These are phyloP conservation scores for Cyphomyrus plagiostoma DNA, from an alignment of 2,113 vertebrate species.

Conservation along the genomic window DNA sequence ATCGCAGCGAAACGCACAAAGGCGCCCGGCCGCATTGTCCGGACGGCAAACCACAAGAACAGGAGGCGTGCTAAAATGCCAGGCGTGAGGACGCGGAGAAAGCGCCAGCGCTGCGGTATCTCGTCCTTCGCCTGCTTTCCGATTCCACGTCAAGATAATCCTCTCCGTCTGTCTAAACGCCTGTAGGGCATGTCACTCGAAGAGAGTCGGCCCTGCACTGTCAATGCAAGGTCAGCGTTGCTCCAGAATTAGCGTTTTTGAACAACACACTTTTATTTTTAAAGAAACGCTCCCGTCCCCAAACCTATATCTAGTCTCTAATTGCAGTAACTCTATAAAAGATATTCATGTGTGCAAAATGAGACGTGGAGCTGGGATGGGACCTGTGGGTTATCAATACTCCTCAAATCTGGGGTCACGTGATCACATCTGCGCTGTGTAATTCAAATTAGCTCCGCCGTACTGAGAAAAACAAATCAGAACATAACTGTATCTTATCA, in stretches of 20 bases:
- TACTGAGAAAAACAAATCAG: neutral
- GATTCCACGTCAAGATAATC: neutral
- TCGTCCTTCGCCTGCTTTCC: neutral
- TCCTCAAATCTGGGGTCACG: neutral
- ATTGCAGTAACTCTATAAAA: neutral
- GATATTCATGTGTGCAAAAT: slow-evolving; percentile 7
- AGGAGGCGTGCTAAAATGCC: neutral
- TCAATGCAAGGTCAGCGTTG: neutral
- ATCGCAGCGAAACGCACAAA: neutral
- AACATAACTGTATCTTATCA: slow-evolving; percentile 4
- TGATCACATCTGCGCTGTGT: neutral
- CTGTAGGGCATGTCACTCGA: neutral
- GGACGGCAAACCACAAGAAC: neutral
- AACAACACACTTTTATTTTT: neutral
- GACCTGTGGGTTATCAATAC: neutral
- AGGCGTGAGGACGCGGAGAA: neutral
- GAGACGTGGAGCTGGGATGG: neutral
- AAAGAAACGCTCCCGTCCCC: neutral
- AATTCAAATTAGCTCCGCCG: neutral
- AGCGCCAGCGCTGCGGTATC: neutral
- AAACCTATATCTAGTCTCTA: neutral
- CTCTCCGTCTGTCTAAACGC: too few relatives aligned
- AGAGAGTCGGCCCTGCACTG: neutral
- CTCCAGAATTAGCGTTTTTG: neutral
- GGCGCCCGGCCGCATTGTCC: neutral